Evolutionary conservation across 2,888 invertebrate species (phyloP), one percentile per base, ranked within the genome.

Genomic region (Rotaria magnacalcarata): DNA sequence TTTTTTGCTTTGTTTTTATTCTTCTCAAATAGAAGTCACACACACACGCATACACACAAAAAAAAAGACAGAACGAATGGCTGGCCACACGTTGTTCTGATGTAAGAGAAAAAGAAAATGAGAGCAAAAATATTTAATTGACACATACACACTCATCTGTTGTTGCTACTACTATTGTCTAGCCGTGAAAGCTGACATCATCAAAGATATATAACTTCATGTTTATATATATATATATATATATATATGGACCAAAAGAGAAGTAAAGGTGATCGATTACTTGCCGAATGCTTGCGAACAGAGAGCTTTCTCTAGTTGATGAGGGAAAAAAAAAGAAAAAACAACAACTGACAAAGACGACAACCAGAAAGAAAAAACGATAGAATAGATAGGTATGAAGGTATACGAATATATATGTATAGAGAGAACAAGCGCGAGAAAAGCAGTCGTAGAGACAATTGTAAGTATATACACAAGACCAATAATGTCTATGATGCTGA

Each of bases 1-100:
- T 27, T 67, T 67, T 67, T 34, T 56, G 21, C 34, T 67, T 67
- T 67, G 67, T 34, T 67, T 67, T 67, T 67, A 67, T 67, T 67
- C 67, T 67, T 67, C 67, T 67, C 67, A 67, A 67, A 67, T 67
- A 67, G 67, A 67, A 67, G 67, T 67, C 67, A 67, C 67, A 67
- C 67, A 41, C 34, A 67, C 67, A 67, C 67, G 34, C 67, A 67
- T 19, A 34, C 67, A 7, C 27, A 27, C 6, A 21, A 0, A 24
- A 24, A 7, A 56, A 24, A 56, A 27, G 34, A 67, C 14, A 67
- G 34, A 67, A 27, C 34, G 34, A 67, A 67, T 34, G 34, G 67
- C 67, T 67, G 67, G 34, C 67, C 34, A 67, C 34, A 34, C 11
- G 67, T 67, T 67, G 34, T 67, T 67, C 67, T 67, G 34, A 67